Evolutionary conservation across 1,140 invertebrate genomes (phyloP), one percentile per base, ranked within the genome.

Genomic region (Drosophila kohkoa): DNA sequence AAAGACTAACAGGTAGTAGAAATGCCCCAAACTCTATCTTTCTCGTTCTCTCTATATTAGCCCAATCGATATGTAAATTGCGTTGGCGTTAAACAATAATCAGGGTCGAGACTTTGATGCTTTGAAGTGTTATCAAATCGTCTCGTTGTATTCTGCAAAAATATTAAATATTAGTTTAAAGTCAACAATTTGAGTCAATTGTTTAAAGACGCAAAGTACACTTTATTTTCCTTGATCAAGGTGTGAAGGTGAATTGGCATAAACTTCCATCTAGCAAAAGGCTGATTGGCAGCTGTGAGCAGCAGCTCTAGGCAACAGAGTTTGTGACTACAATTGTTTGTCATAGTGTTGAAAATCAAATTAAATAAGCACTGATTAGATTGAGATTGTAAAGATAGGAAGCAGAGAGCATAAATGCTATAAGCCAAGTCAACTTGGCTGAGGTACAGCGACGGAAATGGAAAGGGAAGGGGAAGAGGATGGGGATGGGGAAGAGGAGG

Each of bases 331-430:
- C 66, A 75, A 69, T 75, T 70, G 72, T 75, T 75, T 70, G 72
- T 75, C 73, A 70, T 55, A 69, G 66, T 51, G 66, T 49, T 70
- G 58, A 76, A 89, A 81, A 90, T 90, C 82, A 90, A 89, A 90
- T 90, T 89, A 86, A 89, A 90, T 86, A 80, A 73, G 86, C 82
- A 78, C 87, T 86, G 86, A 90, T 90, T 90, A 90, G 85, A 90
- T 89, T 66, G 75, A 85, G 85, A 90, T 89, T 66, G 75, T 63
- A 46, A 51, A 59, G 66, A 73, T 57, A 70, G 72, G 38, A 41
- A 62, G 60, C 49, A 75, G 51, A 72, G 54, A 65, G 71, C 49
- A 68, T 48, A 41, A 77, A 64, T 48, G 51, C 28, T 60, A 69
- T 58, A 68, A 63, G 49, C 32, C 66, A 72, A 60, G 54, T 13